Evolutionary conservation across 2,797 vertebrate genomes (phyloP).

Genomic region (Sebastes matsubarae): DNA sequence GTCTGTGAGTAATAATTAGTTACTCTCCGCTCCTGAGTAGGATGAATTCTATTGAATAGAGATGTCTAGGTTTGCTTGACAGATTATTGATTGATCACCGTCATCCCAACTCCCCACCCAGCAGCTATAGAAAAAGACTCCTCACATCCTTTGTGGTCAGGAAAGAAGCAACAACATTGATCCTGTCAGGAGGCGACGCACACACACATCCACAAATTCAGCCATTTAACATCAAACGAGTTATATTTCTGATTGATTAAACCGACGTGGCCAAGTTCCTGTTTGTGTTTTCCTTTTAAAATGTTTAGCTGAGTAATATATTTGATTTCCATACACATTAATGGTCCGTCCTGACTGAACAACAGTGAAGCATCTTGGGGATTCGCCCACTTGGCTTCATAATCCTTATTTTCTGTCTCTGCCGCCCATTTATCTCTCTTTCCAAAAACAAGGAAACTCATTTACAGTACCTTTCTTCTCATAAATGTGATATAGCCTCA

Average conservation of each 20-base stretch:
- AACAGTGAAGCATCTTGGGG: background rate
- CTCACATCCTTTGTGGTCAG: background rate
- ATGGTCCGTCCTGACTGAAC: background rate
- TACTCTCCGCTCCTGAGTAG: background rate
- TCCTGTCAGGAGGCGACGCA: background rate
- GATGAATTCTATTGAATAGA: background rate
- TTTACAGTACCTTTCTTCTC: background rate
- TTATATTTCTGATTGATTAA: background rate
- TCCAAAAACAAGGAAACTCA: background rate
- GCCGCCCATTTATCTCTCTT: background rate
- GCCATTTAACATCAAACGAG: background rate
- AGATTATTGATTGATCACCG: background rate
- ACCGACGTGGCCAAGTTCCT: background rate
- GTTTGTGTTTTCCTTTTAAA: background rate
- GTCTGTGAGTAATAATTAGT: background rate
- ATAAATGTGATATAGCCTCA: background rate
- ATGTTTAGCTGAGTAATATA: constrained; percentile 10
- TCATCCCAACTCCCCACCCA: background rate
- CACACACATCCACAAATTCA: background rate
- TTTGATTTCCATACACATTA: background rate
- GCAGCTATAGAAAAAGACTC: background rate
- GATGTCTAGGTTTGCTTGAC: background rate
- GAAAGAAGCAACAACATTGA: background rate
- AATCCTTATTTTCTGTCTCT: background rate
- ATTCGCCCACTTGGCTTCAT: background rate